A percentile compares a stretch with the other conserved stretches of the same genome.
phyloP scores from a whole-genome alignment of 1,140 invertebrate species.

The Schlechtendalia chinensis region DNA sequence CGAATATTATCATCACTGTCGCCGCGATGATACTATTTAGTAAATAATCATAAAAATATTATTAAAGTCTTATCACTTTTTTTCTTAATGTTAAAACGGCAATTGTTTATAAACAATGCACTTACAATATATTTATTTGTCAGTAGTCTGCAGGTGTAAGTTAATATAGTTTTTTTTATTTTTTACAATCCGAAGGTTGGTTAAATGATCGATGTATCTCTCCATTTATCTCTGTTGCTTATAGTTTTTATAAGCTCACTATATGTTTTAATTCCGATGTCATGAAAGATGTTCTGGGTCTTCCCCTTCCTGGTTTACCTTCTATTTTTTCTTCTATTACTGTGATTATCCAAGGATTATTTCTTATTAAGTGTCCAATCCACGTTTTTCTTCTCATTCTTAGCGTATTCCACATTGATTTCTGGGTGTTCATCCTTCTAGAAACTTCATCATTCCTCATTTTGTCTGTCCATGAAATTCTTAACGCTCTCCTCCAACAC shows the following conservation, averaged over 20 bases:
- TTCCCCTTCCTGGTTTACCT: slow-evolving; percentile 2
- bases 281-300: not conserved
- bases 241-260: not conserved
- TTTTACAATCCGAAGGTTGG: not conserved
- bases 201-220: not conserved
- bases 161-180: not conserved
- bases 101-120: no score
- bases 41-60: no score
- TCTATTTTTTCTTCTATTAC: not conserved
- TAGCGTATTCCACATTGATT: not conserved
- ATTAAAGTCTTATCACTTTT: no score
- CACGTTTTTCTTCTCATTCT: not conserved
- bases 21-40: no score
- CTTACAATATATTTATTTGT: no score
- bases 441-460: slow-evolving; percentile 38
- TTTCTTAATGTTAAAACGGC: no score
- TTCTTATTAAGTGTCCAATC: slow-evolving; percentile 10
- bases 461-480: slow-evolving; percentile 38
- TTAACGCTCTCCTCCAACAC: slow-evolving; percentile 52
- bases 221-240: not conserved
- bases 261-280: not conserved
- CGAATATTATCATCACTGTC: no score
- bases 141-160: no score
- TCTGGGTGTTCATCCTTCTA: not conserved
- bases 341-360: not conserved